These are phyloP conservation scores for Calephelis perditalis DNA, from an alignment of 2,888 invertebrate species.

Conservation along the genomic window DNA sequence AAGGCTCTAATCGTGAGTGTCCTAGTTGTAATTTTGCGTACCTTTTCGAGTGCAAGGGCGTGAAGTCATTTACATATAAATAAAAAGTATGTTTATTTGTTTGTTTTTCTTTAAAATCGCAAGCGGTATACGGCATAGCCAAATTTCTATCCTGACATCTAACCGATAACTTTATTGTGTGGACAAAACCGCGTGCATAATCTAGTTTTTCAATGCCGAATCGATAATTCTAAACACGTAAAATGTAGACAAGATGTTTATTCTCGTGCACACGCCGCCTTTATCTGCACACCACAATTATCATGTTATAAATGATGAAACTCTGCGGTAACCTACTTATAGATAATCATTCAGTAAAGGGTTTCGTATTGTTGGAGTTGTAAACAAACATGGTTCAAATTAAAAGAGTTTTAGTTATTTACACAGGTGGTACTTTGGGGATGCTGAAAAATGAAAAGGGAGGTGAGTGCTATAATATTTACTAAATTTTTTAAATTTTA, in stretches of 20 bases:
- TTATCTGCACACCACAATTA: constrained; percentile 8
- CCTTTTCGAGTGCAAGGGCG: no score
- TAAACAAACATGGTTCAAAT: constrained; percentile 39
- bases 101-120: no score
- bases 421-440: constrained; percentile 98
- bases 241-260: neutral
- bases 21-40: no score
- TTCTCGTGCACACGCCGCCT: neutral
- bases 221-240: constrained; percentile 6
- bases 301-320: constrained; percentile 2
- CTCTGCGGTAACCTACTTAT: neutral
- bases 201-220: no score
- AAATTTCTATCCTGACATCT: no score
- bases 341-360: neutral
- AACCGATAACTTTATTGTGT: no score
- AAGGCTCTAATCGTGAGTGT: no score
- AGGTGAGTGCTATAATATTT: constrained; percentile 71
- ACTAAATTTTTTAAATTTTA: neutral
- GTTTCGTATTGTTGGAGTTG: neutral
- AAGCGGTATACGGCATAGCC: no score
- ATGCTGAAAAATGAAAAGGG: constrained; percentile 91
- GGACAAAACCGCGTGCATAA: no score
- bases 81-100: no score
- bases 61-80: no score
- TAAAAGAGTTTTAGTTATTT: constrained; percentile 75